Percentiles rank a stretch among this genome's conserved stretches.
Evolutionary conservation across 2,888 invertebrate species (phyloP).

Genomic region (Drosophila yooni): DNA sequence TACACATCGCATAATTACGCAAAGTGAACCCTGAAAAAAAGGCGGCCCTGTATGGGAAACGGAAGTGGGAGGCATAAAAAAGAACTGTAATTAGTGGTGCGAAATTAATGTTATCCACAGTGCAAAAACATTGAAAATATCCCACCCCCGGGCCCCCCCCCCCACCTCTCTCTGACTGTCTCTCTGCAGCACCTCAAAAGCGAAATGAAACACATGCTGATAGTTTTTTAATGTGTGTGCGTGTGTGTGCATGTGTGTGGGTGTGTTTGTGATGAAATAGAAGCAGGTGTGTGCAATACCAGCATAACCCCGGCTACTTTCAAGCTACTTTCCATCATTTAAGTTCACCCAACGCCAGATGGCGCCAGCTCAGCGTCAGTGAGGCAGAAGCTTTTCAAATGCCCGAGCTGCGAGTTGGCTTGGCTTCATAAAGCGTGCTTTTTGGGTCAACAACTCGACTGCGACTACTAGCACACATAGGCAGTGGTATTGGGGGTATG

Average conservation of each 20-base stretch:
- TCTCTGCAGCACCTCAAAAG: conserved; percentile 40
- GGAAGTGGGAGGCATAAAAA: conserved; percentile 26
- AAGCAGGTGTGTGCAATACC: conserved; percentile 48
- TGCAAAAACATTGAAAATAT: conserved; percentile 59
- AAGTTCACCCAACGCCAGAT: neutral
- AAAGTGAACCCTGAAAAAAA: conserved; percentile 42
- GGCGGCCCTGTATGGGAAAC: neutral
- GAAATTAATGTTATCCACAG: conserved; percentile 76
- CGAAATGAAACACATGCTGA: conserved; percentile 73
- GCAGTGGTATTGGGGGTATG: neutral
- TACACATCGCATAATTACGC: conserved; percentile 67
- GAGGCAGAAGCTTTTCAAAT: conserved; percentile 50
- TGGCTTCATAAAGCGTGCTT: conserved; percentile 50
- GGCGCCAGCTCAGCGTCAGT: conserved; percentile 20
- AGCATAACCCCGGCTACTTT: conserved; percentile 32
- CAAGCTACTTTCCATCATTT: conserved; percentile 52
- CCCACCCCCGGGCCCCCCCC: neutral
- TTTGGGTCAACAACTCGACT: conserved; percentile 70
- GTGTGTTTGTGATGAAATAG: conserved; percentile 27
- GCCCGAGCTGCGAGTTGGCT: conserved; percentile 34
- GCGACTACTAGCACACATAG: conserved; percentile 4
- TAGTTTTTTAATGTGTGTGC: conserved; percentile 69
- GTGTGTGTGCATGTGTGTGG: conserved; percentile 28
- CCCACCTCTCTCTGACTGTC: neutral
- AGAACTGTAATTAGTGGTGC: conserved; percentile 78